phyloP scores from a whole-genome alignment of 2,113 vertebrate species.

The Apteryx owenii region DNA sequence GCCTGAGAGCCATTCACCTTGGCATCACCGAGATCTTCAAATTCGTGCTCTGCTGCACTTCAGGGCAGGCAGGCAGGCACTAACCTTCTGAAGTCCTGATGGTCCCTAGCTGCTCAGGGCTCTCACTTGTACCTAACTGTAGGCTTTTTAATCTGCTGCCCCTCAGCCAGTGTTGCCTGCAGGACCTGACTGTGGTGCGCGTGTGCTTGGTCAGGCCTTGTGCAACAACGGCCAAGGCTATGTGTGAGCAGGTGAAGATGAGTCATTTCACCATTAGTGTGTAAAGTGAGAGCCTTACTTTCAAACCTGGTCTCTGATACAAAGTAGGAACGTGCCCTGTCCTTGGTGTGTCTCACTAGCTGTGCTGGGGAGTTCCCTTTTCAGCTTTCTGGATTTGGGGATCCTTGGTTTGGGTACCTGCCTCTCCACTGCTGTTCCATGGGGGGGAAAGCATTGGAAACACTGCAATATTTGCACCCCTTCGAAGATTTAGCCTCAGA shows the following conservation, averaged over 20 bases:
- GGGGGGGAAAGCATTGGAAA: neutral
- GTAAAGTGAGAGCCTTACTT: neutral
- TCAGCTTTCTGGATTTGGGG: neutral
- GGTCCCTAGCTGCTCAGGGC: neutral
- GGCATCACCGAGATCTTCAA: neutral
- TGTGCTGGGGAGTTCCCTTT: neutral
- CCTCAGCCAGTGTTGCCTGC: neutral
- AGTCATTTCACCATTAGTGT: neutral
- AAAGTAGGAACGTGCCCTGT: neutral
- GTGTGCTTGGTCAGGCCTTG: accelerated
- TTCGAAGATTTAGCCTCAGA: neutral
- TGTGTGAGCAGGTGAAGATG: neutral
- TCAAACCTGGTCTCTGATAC: neutral
- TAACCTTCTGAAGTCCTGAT: neutral
- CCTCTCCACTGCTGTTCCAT: neutral
- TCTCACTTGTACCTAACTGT: neutral
- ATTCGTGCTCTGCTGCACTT: neutral
- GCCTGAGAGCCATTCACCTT: neutral
- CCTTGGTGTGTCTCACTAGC: neutral
- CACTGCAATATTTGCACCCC: neutral
- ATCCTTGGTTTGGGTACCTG: neutral
- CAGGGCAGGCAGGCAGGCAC: neutral
- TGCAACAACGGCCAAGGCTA: neutral
- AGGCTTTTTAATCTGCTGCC: neutral
- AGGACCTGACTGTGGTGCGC: neutral